Evolutionary conservation across 2,797 vertebrate genomes (phyloP).

Genomic region (Urophycis tenuis): DNA sequence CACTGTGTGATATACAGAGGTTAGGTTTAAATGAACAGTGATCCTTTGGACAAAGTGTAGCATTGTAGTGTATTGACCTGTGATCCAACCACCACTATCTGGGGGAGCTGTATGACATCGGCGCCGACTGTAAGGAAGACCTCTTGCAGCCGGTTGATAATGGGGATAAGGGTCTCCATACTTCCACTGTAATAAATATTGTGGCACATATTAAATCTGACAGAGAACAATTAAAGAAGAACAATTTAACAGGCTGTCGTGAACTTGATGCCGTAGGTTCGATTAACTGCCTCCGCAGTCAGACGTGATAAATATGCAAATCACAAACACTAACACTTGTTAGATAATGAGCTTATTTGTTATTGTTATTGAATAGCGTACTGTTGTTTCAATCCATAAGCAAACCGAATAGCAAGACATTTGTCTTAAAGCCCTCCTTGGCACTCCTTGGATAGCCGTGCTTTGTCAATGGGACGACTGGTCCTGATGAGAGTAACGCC

Average conservation of each 20-base stretch:
- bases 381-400: not conserved
- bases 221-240: not conserved
- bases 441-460: slow-evolving; percentile 1
- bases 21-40: not conserved
- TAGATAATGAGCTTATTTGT: not conserved
- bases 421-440: not conserved
- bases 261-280: not conserved
- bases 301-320: not conserved
- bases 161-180: slow-evolving; percentile 78
- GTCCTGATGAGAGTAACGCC: slow-evolving; percentile 57
- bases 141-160: slow-evolving; percentile 79
- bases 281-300: not conserved
- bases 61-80: slow-evolving; percentile 65
- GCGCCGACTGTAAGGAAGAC: slow-evolving; percentile 76
- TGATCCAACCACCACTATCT: slow-evolving; percentile 77
- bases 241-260: not conserved
- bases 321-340: not conserved
- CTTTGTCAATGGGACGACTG: slow-evolving; percentile 27
- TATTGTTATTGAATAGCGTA: not conserved
- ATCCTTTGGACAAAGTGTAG: not conserved
- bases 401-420: not conserved
- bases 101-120: slow-evolving; percentile 74
- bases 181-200: slow-evolving; percentile 20
- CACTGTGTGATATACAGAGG: not conserved
- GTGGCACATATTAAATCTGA: not conserved